Evolutionary conservation across 2,888 invertebrate genomes (phyloP).

Genomic region (Tipula unca): DNA sequence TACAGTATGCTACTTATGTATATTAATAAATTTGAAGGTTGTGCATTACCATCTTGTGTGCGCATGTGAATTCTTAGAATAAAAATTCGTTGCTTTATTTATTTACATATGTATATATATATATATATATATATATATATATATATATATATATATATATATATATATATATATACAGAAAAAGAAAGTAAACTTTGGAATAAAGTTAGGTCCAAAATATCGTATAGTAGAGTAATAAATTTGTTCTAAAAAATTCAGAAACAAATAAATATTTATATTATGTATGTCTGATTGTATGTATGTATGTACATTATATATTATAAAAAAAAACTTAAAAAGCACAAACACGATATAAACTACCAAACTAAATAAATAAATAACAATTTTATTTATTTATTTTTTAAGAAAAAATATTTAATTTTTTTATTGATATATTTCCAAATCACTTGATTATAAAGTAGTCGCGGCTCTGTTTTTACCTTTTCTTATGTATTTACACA

Average conservation of each 20-base stretch:
- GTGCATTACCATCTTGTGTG: background rate
- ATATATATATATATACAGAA: background rate
- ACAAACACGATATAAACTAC: background rate
- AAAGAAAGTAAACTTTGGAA: background rate
- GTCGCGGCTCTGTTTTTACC: background rate
- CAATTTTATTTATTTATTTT: background rate
- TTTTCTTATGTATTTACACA: background rate
- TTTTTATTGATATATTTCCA: background rate
- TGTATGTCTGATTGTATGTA: background rate
- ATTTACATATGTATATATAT: too few species aligned
- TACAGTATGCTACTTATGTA: background rate
- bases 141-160: too few species aligned
- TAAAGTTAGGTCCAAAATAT: background rate
- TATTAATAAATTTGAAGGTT: background rate
- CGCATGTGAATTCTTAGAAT: background rate
- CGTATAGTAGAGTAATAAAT: background rate
- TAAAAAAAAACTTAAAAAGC: background rate
- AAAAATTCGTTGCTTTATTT: too few species aligned
- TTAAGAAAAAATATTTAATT: background rate
- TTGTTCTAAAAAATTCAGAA: background rate
- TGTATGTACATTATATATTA: background rate
- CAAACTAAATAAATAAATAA: background rate
- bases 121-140: too few species aligned
- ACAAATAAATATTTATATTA: background rate
- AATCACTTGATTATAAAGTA: slow-evolving; percentile 8